Conservation (phyloP, 2,113 vertebrate species). For the Cervus canadensis region DNA sequence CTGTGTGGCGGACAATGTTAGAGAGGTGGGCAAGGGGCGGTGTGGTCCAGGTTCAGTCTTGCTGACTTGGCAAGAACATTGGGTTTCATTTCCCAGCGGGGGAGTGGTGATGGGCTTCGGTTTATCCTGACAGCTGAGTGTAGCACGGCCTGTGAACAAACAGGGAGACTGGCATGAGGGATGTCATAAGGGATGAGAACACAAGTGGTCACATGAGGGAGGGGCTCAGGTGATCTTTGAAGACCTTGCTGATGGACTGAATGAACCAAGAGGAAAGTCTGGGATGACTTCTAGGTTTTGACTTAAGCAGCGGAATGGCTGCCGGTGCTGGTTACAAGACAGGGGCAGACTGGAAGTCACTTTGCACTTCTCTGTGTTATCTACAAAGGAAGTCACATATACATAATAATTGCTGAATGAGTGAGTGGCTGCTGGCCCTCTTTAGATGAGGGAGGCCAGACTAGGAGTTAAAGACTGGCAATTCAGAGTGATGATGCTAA, state of each 20-base stretch:
- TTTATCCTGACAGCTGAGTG: background rate
- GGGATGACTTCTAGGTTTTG: background rate
- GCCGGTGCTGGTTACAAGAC: background rate
- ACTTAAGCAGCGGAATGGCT: background rate
- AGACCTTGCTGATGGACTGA: background rate
- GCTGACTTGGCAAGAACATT: background rate
- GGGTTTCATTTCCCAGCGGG: background rate
- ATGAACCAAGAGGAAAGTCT: background rate
- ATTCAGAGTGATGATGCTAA: background rate
- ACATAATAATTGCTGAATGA: background rate
- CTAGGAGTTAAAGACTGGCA: background rate
- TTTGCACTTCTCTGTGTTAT: background rate
- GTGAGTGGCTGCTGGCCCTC: background rate
- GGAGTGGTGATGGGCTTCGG: rapidly evolving
- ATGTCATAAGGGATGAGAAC: rapidly evolving
- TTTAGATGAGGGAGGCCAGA: background rate
- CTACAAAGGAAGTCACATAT: background rate
- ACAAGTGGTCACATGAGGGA: too few species aligned
- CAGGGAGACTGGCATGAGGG: background rate
- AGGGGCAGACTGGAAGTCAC: background rate
- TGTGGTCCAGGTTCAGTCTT: background rate
- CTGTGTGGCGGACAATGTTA: background rate
- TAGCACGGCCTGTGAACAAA: background rate
- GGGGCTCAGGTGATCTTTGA: rapidly evolving
- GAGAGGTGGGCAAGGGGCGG: background rate